Base-by-base conservation (phyloP, 2,797 vertebrate genomes). In the Lemur catta region DNA sequence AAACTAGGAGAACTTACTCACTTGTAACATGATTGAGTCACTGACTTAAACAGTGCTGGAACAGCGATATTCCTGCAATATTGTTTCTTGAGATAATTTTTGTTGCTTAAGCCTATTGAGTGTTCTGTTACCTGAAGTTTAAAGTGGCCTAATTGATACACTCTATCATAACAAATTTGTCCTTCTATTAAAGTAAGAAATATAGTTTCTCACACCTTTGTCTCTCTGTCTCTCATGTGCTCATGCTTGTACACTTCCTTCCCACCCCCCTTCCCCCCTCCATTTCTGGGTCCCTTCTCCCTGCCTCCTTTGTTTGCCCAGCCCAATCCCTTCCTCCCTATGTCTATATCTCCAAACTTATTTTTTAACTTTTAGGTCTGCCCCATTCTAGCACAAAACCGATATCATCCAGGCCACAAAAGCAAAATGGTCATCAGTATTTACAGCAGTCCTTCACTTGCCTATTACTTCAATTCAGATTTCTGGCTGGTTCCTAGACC, bases 51-150 rank as follows among this genome's bases (percentile, higher is more conserved):
- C 3, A 14, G 15, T 48, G 12, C 13, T 55, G 8, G 26, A 84
- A 63, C 82, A 46, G 4, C 15, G 46, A 15, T 63, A 61, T 38
- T 88, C 46, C 59, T 78, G 17, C 71, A 72, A 74, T 41, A 74
- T 33, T 65, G 13, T 55, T 24, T 38, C 14, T 22, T 28, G 35
- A 90, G 35, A 30, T 30, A 43, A 55, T 28, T 65, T 84, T 75
- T 69, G 15, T 41, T 85, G 43, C 11, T 57, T 80, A 24, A 50
- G 30, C 52, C 76, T 87, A 13, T 18, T 10, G 41, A 38, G 20
- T 79, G 84, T 89, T 87, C 57, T 57, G 30, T 80, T 79, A 33
- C 7, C 15, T 82, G 8, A 17, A 91, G 4, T 61, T 94, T 50
- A 91, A 55, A 93, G 10, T 24, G 43, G 12, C 3, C 35, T 71